Conservation (phyloP, 2,113 vertebrate species). For the Mirounga angustirostris region DNA sequence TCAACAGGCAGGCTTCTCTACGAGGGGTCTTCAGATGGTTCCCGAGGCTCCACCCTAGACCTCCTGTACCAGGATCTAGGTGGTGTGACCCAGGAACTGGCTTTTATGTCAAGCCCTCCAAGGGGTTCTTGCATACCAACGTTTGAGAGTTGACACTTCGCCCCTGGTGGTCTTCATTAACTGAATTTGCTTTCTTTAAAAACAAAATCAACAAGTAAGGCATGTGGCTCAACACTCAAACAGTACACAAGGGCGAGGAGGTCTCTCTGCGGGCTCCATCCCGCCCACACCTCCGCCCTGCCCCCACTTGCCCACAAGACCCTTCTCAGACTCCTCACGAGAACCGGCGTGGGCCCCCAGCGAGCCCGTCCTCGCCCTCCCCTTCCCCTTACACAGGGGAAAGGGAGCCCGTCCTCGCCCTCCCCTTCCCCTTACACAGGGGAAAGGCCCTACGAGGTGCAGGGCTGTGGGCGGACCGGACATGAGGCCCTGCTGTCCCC, state of each 20-base stretch:
- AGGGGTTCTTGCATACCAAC: neutral
- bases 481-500: neutral
- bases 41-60: neutral
- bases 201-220: neutral
- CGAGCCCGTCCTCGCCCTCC: neutral
- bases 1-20: neutral
- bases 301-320: neutral
- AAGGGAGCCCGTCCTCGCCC: neutral
- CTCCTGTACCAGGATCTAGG: fast-evolving
- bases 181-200: neutral
- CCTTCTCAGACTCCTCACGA: neutral
- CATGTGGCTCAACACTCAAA: neutral
- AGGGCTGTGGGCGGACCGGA: fast-evolving
- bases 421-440: neutral
- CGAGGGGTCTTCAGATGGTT: too few relatives aligned
- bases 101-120: neutral
- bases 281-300: neutral
- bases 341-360: neutral
- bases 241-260: neutral
- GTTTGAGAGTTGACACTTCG: too few relatives aligned
- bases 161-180: neutral
- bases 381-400: neutral
- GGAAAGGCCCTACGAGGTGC: neutral
- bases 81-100: neutral
- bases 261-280: fast-evolving